These are phyloP conservation scores for Caenorhabditis wallacei DNA, from an alignment of 2,888 invertebrate genomes.

Conservation along the genomic window DNA sequence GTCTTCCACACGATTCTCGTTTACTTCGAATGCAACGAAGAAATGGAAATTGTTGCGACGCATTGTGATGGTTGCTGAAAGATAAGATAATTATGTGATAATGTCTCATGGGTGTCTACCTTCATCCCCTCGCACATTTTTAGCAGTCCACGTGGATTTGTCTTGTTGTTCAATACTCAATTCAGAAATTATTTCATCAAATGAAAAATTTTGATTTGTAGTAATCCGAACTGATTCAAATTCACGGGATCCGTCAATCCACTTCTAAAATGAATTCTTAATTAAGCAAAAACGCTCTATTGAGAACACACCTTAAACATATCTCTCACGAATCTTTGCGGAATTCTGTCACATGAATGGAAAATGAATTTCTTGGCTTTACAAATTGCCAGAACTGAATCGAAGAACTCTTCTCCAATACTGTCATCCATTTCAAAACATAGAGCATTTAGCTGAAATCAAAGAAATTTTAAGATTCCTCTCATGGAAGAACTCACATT, in stretches of 20 bases:
- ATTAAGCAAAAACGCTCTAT: no score
- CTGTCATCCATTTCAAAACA: constrained; percentile 64
- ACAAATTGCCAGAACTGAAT: constrained; percentile 19
- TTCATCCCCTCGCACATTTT: constrained; percentile 25
- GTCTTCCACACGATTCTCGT: constrained; percentile 50
- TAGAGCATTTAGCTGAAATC: constrained; percentile 38
- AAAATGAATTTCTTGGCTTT: constrained; percentile 46
- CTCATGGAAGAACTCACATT: constrained; percentile 24
- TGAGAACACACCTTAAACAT: constrained; percentile 32
- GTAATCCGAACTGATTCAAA: constrained; percentile 49
- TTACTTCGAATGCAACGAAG: constrained; percentile 64
- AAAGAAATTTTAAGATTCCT: no score
- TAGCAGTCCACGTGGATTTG: constrained; percentile 40
- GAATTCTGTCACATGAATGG: constrained; percentile 56
- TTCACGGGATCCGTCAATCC: constrained; percentile 22
- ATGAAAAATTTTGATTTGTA: constrained; percentile 55
- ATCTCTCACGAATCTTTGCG: constrained; percentile 38
- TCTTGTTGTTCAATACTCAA: constrained; percentile 27
- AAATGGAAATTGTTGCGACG: constrained; percentile 61
- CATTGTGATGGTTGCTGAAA: constrained; percentile 58
- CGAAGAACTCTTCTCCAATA: constrained; percentile 39
- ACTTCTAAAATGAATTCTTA: constrained; percentile 44
- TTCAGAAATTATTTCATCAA: constrained; percentile 45
- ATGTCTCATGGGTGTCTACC: constrained; percentile 13
- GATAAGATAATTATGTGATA: neutral